phyloP scores from a whole-genome alignment of 1,140 invertebrate species.

The Odontomachus brunneus region DNA sequence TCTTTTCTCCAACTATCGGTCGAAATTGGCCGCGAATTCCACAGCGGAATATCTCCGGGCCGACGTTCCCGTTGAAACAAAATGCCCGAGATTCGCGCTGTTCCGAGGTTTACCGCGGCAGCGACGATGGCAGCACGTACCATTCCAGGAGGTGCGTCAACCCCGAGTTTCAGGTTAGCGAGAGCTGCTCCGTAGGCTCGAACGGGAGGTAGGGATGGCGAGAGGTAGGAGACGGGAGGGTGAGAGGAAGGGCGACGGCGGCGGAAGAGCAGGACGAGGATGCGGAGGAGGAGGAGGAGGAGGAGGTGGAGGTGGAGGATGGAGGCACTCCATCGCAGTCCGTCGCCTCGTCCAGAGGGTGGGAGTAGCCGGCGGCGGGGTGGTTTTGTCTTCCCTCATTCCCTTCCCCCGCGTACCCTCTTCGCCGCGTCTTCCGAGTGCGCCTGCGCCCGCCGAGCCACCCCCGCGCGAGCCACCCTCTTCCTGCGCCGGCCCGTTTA shows the following conservation, averaged over 20 bases:
- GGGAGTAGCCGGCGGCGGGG: conserved; percentile 74
- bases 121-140: conserved; percentile 78
- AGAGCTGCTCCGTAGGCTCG: conserved; percentile 51
- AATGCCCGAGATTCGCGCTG: conserved; percentile 65
- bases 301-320: conserved; percentile 65
- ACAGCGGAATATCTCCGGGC: conserved; percentile 27
- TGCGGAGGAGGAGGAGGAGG: conserved; percentile 51
- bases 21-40: conserved; percentile 51
- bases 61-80: conserved; percentile 54
- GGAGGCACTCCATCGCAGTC: conserved; percentile 84
- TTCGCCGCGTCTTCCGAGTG: conserved; percentile 52
- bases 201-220: conserved; percentile 52
- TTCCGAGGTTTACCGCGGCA: conserved; percentile 46
- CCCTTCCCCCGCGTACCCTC: conserved; percentile 63
- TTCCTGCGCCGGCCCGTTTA: conserved; percentile 58
- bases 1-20: conserved; percentile 6
- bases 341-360: conserved; percentile 81
- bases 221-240: conserved; percentile 25
- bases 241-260: conserved; percentile 40
- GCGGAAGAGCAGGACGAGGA: conserved; percentile 46
- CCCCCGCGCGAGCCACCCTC: conserved; percentile 59
- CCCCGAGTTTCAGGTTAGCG: conserved; percentile 59
- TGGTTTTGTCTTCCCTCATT: conserved; percentile 76
- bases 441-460: conserved; percentile 68
- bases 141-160: conserved; percentile 66